A percentile compares a stretch with the other conserved stretches of the same genome.
phyloP scores from a whole-genome alignment of 2,797 vertebrate species.

The Acomys russatus region DNA sequence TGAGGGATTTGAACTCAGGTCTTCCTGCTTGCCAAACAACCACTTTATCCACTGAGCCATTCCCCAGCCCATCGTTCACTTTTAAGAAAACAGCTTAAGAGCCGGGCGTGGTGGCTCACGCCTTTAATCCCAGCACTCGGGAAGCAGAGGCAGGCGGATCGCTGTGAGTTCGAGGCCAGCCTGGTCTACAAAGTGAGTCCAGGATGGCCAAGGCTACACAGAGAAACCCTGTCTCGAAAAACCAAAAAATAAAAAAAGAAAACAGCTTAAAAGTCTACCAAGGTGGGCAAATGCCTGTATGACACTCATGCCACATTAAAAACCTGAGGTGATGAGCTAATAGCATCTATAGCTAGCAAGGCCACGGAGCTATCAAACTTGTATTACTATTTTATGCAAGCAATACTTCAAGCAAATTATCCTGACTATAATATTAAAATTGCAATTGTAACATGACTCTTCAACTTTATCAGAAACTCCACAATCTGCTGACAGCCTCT shows the following conservation, averaged over 20 bases:
- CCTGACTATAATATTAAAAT: slow-evolving; percentile 21
- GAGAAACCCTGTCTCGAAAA: too few relatives aligned
- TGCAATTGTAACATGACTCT: background rate
- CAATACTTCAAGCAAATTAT: slow-evolving; percentile 27
- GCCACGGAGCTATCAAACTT: background rate
- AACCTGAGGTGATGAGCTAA: background rate
- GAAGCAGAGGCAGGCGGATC: too few relatives aligned
- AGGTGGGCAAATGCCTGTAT: background rate
- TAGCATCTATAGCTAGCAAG: background rate
- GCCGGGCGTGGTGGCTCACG: too few relatives aligned
- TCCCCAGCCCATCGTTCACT: background rate
- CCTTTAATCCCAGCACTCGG: too few relatives aligned
- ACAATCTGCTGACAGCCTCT: slow-evolving; percentile 46
- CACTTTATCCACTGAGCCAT: too few relatives aligned
- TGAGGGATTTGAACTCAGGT: background rate
- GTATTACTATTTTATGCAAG: slow-evolving; percentile 3
- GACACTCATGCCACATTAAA: background rate
- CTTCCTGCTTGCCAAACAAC: too few relatives aligned
- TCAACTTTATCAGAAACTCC: slow-evolving; percentile 36
- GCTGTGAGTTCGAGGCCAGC: too few relatives aligned
- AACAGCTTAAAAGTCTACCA: background rate
- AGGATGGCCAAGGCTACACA: too few relatives aligned
- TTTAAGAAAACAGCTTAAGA: slow-evolving; percentile 29
- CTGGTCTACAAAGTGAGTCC: too few relatives aligned
- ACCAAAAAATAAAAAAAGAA: too few relatives aligned